Evolutionary conservation across 2,797 vertebrate genomes (phyloP).

Genomic region (Sebastes iracundus): DNA sequence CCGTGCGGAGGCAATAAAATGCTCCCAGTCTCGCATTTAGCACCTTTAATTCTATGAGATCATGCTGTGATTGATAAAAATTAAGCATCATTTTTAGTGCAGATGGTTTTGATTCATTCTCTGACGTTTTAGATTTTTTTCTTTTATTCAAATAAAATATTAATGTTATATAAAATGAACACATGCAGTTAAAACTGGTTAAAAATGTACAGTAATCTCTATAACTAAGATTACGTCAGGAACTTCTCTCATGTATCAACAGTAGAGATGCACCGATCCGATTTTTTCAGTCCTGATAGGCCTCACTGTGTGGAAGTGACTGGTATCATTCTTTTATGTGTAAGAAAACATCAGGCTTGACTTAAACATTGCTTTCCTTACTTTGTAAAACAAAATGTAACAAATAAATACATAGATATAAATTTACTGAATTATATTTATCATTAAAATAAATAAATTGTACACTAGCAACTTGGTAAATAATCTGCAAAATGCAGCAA

Average conservation of each 20-base stretch:
- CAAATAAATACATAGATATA: too few relatives aligned
- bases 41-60: neutral
- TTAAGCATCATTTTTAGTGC: neutral
- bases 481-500: too few relatives aligned
- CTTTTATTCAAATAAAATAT: neutral
- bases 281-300: neutral
- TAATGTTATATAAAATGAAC: neutral
- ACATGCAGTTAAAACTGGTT: neutral
- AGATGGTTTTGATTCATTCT: neutral
- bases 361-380: too few relatives aligned
- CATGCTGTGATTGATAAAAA: neutral
- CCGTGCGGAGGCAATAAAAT: too few relatives aligned
- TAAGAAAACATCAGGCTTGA: fast-evolving
- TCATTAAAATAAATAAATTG: too few relatives aligned
- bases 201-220: neutral
- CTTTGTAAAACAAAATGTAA: too few relatives aligned
- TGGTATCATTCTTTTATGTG: too few relatives aligned
- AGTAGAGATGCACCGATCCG: neutral
- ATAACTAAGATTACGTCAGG: neutral
- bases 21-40: fast-evolving
- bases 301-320: too few relatives aligned
- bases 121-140: neutral
- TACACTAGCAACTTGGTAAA: too few relatives aligned
- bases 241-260: neutral
- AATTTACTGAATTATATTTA: neutral